Conservation (phyloP, 2,888 invertebrate genomes). For the Trissolcus brochymenae region DNA sequence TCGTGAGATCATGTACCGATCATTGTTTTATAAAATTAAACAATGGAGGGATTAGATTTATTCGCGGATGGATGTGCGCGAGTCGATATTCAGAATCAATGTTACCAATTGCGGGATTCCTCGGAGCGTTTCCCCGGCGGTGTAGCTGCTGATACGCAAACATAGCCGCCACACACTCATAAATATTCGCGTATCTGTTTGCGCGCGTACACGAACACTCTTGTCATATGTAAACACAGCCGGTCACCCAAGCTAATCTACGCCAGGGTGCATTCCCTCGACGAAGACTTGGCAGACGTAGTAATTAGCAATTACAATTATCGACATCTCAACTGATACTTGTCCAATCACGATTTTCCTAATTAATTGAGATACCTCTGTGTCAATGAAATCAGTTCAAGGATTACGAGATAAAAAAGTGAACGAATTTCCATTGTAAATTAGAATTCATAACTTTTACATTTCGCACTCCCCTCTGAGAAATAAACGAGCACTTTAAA, state of each 20-base stretch:
- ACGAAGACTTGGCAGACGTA: conserved; percentile 54
- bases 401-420: no score
- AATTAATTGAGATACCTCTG: conserved; percentile 44
- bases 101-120: conserved; percentile 42
- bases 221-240: conserved; percentile 45
- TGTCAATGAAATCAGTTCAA: no score
- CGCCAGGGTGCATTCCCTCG: conserved; percentile 19
- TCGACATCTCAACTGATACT: conserved; percentile 49
- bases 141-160: conserved; percentile 47
- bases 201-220: conserved; percentile 27
- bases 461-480: no score
- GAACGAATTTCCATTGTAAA: background rate
- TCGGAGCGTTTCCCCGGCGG: conserved; percentile 22
- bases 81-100: conserved; percentile 34
- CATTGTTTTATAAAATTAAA: conserved; percentile 27
- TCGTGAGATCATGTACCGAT: background rate
- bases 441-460: background rate
- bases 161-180: conserved; percentile 37
- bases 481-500: no score
- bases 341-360: conserved; percentile 49
- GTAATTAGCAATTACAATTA: conserved; percentile 61
- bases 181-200: conserved; percentile 38
- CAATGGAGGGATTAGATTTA: conserved; percentile 26
- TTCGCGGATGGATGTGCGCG: conserved; percentile 33
- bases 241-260: conserved; percentile 23